Conservation (phyloP, 2,797 vertebrate species). For the Microctenopoma stevenorrisi region DNA sequence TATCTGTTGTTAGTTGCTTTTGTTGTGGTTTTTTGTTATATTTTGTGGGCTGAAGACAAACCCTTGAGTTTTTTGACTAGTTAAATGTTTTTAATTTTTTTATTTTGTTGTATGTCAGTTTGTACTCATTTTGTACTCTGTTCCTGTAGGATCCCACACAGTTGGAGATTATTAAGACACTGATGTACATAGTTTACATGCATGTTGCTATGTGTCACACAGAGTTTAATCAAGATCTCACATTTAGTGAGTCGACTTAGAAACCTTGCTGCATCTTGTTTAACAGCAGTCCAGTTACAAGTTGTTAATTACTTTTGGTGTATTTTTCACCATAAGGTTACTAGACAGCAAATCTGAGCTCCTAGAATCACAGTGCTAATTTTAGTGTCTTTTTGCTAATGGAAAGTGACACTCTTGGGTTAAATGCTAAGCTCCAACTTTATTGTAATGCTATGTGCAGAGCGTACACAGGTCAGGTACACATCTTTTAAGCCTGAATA, state of each 20-base stretch:
- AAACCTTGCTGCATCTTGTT: background rate
- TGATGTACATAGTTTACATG: background rate
- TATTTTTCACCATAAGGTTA: conserved; percentile 13
- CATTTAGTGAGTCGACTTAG: no score
- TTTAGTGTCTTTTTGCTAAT: conserved; percentile 61
- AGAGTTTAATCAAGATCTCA: no score
- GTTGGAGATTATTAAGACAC: background rate
- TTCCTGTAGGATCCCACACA: background rate
- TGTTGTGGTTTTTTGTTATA: background rate
- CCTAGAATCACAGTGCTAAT: conserved; percentile 27
- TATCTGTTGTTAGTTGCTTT: no score
- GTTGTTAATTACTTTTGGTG: conserved; percentile 1
- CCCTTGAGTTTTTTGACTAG: background rate
- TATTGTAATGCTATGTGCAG: conserved; percentile 15
- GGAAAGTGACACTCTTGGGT: conserved; percentile 46
- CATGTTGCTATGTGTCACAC: background rate
- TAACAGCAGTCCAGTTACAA: background rate
- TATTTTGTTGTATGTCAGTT: conserved; percentile 9
- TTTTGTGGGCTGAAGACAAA: no score
- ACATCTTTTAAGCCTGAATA: background rate
- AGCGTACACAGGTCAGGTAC: background rate
- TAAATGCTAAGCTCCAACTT: conserved; percentile 45
- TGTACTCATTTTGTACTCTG: conserved; percentile 6
- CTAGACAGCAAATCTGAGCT: background rate
- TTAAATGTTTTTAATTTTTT: background rate